Evolutionary conservation across 2,888 invertebrate genomes (phyloP).

Genomic region (Idaea biselata): DNA sequence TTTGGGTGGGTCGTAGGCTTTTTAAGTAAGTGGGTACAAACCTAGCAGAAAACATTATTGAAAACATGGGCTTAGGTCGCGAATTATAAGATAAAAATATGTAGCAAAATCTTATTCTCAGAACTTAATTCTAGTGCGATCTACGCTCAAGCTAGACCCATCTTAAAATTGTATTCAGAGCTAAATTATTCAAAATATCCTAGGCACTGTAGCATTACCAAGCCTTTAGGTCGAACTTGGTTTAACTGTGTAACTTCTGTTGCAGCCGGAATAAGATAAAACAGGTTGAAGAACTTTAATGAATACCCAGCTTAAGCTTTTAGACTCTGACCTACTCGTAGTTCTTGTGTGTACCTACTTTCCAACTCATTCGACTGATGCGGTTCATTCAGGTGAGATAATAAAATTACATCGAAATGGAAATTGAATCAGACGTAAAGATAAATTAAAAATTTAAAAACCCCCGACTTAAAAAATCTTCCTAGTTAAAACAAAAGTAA

Average conservation of each 20-base stretch:
- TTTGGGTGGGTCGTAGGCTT: too few relatives aligned
- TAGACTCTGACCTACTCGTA: slow-evolving; percentile 44
- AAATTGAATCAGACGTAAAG: too few relatives aligned
- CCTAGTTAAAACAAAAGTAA: too few relatives aligned
- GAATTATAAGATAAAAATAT: too few relatives aligned
- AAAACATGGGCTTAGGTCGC: too few relatives aligned
- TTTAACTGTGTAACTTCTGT: slow-evolving; percentile 45
- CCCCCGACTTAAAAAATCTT: too few relatives aligned
- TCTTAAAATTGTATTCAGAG: background rate
- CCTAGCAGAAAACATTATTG: too few relatives aligned
- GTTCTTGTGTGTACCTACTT: slow-evolving; percentile 31
- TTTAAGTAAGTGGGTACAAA: too few relatives aligned
- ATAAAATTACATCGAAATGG: too few relatives aligned
- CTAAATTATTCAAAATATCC: background rate
- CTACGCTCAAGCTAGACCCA: background rate
- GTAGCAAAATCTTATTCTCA: background rate
- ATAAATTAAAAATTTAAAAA: too few relatives aligned
- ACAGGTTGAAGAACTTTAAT: slow-evolving; percentile 66
- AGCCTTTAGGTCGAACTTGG: slow-evolving; percentile 42
- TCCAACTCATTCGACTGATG: background rate
- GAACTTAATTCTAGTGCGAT: background rate
- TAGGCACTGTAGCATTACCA: background rate
- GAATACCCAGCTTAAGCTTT: slow-evolving; percentile 55
- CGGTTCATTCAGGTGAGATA: too few relatives aligned
- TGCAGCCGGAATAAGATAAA: slow-evolving; percentile 63